Evolutionary conservation across 2,113 vertebrate genomes (phyloP), one percentile per base, ranked within the genome.

Genomic region (Periophthalmodon schlosseri): DNA sequence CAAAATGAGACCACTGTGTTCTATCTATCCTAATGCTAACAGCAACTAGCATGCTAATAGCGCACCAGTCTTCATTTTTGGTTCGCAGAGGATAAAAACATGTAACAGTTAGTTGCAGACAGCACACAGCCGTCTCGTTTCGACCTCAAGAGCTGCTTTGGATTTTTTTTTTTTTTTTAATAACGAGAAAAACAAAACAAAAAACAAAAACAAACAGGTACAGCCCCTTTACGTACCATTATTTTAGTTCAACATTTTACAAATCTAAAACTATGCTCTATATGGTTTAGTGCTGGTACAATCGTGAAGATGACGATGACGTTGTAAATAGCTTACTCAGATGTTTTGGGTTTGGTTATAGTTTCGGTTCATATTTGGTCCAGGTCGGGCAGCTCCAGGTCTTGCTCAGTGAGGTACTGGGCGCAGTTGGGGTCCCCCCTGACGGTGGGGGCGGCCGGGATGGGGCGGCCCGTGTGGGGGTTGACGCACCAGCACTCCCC

Each of bases 401-500:
- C 95, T 0, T 91, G 93, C 68, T 90, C 94, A 12, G 87, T 90
- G 61, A 97, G 94, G 94, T 95, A 98, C 89, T 96, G 96, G 88
- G 94, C 96, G 90, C 98, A 99, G 89, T 98, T 95, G 0, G 96
- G 97, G 90, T 99, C 96, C 0, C 97, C 97, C 0, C 97, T 94
- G 77, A 98, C 93, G n/a, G 94, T 95, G 39, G 96, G 97, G 0
- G 96, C 94, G 0, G 93, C 94, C 68, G 95, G 93, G 87, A 98
- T 96, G 39, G 91, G 87, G 75, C 94, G 95, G 50, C 98, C 98
- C 0, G 96, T 96, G 87, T 96, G 94, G 20, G 97, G 96, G 89
- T 96, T 94, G 70, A 99, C 97, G 0, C 98, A 99, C 98, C 98
- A 99, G 89, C 98, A 99, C 89, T 99, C 98, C 0, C 98, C 98